Conservation (phyloP, 2,797 vertebrate species). For the Sebastes oblongus region DNA sequence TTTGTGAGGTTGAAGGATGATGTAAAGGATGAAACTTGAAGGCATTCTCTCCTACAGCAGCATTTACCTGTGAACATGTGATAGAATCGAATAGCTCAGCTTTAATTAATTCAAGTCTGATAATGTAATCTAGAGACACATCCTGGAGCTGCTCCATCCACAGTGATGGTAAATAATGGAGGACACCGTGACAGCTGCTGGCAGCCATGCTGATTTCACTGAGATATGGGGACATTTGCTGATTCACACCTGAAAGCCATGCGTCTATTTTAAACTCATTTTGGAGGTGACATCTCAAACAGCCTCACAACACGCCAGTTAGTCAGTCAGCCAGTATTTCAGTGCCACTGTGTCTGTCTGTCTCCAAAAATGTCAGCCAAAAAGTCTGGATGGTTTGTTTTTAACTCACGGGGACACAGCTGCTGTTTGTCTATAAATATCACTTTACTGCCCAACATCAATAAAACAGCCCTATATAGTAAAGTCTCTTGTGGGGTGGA, state of each 20-base stretch:
- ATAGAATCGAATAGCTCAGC: background rate
- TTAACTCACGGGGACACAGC: conserved; percentile 2
- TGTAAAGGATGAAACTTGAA: background rate
- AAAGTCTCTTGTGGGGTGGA: background rate
- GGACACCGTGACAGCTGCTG: conserved; percentile 14
- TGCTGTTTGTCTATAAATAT: conserved; percentile 23
- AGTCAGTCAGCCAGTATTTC: background rate
- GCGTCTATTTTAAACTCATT: background rate
- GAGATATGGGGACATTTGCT: background rate
- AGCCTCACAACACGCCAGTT: background rate
- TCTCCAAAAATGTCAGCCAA: conserved; percentile 3
- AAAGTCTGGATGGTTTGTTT: conserved; percentile 7
- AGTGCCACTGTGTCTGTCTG: background rate
- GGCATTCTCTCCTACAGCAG: background rate
- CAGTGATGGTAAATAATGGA: conserved; percentile 18
- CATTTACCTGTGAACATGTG: background rate
- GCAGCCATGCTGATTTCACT: background rate
- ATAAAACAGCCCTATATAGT: background rate
- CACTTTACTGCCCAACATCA: conserved; percentile 3
- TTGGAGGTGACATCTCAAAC: background rate
- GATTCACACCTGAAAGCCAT: background rate
- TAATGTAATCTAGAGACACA: conserved; percentile 7
- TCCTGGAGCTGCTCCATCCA: conserved; percentile 6
- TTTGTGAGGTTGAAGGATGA: conserved; percentile 4
- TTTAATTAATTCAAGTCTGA: conserved; percentile 7